Evolutionary conservation across 2,888 invertebrate genomes (phyloP), one percentile per base, ranked within the genome.

Genomic region (Syrphus vitripennis): DNA sequence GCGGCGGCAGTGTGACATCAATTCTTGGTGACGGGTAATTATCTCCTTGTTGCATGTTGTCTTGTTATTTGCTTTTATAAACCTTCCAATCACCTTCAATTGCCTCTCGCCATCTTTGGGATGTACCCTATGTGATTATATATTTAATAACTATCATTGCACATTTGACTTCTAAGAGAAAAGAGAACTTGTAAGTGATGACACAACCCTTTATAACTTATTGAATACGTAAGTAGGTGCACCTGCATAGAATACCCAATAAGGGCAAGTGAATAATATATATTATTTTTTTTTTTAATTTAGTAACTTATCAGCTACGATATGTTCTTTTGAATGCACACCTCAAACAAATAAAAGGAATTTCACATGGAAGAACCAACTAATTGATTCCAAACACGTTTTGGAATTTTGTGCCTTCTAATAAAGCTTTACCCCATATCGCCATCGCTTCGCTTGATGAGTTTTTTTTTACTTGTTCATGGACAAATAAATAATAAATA

Each of bases 1-100:
- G n/a, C n/a, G n/a, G n/a, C n/a, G n/a, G n/a, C n/a, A n/a, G n/a
- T 61, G 81, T 81, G 81, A 86, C 86, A 86, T 81, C 77, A 48
- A 81, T 81, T 81, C 61, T 21, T 21, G 65, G 42, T 29, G 69
- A 79, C 65, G 67, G 71, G 80, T 76, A 81, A 70, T 63, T 72
- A 72, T 59, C 83, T 57, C 61, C 67, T 77, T 37, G 48, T 77
- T 69, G 59, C 75, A 69, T 19, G 48, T 77, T 72, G 29, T n/a
- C 69, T 55, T 16, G 16, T 75, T 71, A 40, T 65, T 75, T 57
- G 34, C 19, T 14, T 34, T 19, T 57, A 16, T 12, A 4, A 1
- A 37, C 3, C 65, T 71, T 71, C 14, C 69, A 34, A 75, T 69
- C 69, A 55, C 55, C 61, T 65, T 63, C 70, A 70, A 67, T 65